phyloP scores from a whole-genome alignment of 1,140 invertebrate genomes.

The Tetranychus urticae region DNA sequence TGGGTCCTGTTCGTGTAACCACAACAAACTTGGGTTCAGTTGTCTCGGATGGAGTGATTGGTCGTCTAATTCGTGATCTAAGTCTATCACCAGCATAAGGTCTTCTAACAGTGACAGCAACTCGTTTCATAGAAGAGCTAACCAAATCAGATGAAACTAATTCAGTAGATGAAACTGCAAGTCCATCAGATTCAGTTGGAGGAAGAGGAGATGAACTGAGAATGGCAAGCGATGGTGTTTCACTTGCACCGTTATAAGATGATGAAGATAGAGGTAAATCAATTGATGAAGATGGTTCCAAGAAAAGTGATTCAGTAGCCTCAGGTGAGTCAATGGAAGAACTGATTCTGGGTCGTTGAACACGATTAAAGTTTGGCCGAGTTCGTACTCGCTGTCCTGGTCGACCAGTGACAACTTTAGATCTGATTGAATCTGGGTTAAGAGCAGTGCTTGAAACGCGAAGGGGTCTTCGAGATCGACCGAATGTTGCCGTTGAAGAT shows the following conservation, averaged over 20 bases:
- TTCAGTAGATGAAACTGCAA: neutral
- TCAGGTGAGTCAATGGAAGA: neutral
- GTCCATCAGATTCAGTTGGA: neutral
- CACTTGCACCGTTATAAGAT: neutral
- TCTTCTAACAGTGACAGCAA: neutral
- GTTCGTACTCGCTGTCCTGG: neutral
- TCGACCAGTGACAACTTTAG: neutral
- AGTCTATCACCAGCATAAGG: neutral
- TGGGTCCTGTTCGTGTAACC: constrained; percentile 11
- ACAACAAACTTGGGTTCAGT: constrained; percentile 11
- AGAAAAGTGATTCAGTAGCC: neutral
- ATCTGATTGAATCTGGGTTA: neutral
- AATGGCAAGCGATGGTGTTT: neutral
- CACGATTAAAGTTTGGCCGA: neutral
- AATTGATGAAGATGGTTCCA: neutral
- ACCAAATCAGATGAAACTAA: neutral
- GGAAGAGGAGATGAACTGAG: neutral
- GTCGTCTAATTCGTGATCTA: neutral
- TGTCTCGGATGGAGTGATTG: constrained; percentile 5
- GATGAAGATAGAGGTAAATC: neutral
- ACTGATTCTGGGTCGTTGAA: neutral
- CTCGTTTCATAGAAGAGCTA: neutral
- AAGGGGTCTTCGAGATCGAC: constrained; percentile 1
- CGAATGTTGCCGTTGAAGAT: neutral
- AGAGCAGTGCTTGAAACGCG: neutral